These are phyloP conservation scores for Notarius lentiginosus DNA, from an alignment of 2,113 vertebrate species.

Conservation along the genomic window DNA sequence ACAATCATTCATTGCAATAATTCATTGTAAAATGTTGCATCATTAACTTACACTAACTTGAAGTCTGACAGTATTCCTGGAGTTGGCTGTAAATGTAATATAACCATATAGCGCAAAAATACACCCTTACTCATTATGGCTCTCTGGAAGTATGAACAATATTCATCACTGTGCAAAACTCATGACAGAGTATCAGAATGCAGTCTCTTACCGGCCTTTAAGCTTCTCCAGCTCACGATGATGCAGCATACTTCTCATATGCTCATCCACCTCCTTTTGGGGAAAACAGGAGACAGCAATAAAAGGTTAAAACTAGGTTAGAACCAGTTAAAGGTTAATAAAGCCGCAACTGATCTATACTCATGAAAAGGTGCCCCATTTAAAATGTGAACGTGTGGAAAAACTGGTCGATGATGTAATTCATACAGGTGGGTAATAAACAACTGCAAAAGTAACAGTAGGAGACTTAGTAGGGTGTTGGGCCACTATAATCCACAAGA, in stretches of 20 bases:
- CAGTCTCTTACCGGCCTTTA: constrained; percentile 85
- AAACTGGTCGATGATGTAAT: background rate
- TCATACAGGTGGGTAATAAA: background rate
- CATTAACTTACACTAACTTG: background rate
- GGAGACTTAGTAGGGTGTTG: background rate
- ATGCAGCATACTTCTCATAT: constrained; percentile 97
- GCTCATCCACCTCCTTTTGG: constrained; percentile 92
- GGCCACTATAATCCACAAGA: background rate
- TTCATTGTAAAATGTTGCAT: no score
- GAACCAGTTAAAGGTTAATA: no score
- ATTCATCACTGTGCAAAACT: background rate
- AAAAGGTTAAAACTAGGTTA: background rate
- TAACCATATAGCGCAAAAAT: background rate
- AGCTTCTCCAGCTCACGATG: constrained; percentile 97
- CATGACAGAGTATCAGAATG: background rate
- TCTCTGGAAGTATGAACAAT: background rate
- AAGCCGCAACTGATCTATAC: background rate
- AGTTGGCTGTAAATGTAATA: background rate
- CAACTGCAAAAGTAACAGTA: background rate
- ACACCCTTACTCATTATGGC: background rate
- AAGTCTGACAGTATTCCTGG: background rate
- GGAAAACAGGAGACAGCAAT: background rate
- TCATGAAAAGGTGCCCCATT: background rate
- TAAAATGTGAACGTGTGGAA: background rate
- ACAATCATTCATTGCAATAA: no score